These are phyloP conservation scores for Cinclus cinclus DNA, from an alignment of 2,113 vertebrate species.

Conservation along the genomic window DNA sequence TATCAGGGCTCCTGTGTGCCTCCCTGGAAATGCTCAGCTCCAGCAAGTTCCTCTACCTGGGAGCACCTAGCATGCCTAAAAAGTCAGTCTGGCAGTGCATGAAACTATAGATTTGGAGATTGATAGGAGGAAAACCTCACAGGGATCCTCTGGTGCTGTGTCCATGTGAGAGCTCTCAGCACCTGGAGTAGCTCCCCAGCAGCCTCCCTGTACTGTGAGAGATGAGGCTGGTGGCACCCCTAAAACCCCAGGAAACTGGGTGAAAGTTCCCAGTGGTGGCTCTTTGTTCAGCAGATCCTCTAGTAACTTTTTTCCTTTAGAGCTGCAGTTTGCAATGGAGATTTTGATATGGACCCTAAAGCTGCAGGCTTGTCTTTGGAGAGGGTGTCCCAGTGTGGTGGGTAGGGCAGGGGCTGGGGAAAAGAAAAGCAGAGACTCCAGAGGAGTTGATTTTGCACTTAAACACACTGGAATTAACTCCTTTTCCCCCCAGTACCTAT, in stretches of 20 bases:
- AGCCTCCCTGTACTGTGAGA: background rate
- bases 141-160: background rate
- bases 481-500: accelerated
- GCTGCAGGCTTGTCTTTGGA: background rate
- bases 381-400: background rate
- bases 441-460: background rate
- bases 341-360: background rate
- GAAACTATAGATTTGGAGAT: background rate
- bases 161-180: background rate
- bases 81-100: background rate
- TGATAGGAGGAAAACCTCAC: background rate
- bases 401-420: background rate
- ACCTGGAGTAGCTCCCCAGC: background rate
- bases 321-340: background rate
- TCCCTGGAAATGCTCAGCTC: background rate
- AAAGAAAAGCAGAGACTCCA: background rate
- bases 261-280: background rate
- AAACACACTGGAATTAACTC: background rate
- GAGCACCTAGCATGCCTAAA: background rate
- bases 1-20: accelerated
- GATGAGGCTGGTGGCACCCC: background rate
- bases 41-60: background rate
- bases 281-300: background rate
- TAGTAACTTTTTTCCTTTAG: no score
- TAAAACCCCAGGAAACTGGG: background rate